Conservation (phyloP, 2,113 vertebrate species). For the Fulica atra region DNA sequence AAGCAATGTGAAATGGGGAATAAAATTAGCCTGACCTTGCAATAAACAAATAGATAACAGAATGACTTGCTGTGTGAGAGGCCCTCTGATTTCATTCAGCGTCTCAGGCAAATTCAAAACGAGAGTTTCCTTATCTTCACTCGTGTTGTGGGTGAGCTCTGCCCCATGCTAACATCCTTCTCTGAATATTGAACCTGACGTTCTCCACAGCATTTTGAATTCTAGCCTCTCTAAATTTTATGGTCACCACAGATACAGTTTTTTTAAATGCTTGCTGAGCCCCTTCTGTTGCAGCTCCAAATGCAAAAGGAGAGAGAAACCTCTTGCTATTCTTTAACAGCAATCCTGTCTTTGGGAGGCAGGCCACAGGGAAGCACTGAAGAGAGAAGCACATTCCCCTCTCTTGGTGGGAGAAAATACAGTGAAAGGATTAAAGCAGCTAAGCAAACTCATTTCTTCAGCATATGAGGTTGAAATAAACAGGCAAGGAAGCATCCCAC, state of each 20-base stretch:
- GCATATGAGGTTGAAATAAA: conserved; percentile 8
- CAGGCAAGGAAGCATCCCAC: neutral
- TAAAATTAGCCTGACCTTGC: conserved; percentile 60
- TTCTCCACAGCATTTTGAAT: conserved; percentile 19
- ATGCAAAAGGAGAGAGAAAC: neutral
- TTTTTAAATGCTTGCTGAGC: neutral
- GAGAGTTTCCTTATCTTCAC: conserved; percentile 55
- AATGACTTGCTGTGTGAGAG: conserved; percentile 59
- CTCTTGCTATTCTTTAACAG: neutral
- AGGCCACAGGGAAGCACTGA: neutral
- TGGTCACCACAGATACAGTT: neutral
- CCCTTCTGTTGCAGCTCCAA: neutral
- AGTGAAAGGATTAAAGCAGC: neutral
- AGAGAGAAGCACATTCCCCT: neutral
- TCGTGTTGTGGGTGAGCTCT: conserved; percentile 53
- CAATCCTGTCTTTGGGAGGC: neutral
- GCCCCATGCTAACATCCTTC: conserved; percentile 36
- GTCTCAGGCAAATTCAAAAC: neutral
- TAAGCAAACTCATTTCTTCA: neutral
- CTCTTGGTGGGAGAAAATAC: neutral
- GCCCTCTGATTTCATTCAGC: conserved; percentile 42
- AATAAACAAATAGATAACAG: conserved; percentile 36
- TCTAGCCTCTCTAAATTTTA: neutral
- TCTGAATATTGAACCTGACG: conserved; percentile 39
- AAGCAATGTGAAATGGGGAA: conserved; percentile 4